Conservation (phyloP, 2,797 vertebrate genomes). For the Adelosebastes latens region DNA sequence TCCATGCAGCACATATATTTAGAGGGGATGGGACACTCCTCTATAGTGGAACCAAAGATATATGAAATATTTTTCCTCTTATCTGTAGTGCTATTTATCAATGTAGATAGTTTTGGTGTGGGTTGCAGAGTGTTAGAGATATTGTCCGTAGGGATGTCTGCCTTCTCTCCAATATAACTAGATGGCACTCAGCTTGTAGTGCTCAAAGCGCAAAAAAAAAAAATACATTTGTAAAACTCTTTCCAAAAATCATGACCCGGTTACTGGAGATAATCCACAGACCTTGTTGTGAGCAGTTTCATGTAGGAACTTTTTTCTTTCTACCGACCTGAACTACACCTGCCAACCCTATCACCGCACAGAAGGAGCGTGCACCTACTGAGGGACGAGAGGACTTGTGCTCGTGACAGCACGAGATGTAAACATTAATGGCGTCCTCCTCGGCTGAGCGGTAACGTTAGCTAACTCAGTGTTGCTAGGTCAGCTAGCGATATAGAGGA, state of each 20-base stretch:
- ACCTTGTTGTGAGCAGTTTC: fast-evolving
- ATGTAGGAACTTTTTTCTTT: neutral
- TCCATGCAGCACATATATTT: neutral
- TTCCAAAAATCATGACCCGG: no score
- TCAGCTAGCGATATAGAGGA: neutral
- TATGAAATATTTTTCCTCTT: neutral
- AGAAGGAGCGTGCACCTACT: no score
- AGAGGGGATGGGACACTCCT: neutral
- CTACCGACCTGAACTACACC: neutral
- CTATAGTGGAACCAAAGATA: neutral
- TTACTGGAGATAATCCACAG: no score
- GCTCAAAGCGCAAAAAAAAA: neutral
- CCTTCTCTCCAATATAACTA: neutral
- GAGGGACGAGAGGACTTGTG: no score
- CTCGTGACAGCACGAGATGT: neutral
- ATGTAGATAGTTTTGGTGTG: no score
- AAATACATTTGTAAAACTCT: no score
- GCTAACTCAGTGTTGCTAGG: neutral
- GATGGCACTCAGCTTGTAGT: neutral
- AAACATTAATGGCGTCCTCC: neutral
- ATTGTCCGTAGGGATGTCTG: neutral
- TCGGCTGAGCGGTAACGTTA: neutral
- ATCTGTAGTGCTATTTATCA: neutral
- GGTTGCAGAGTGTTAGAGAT: no score
- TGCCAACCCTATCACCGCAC: neutral